Percentiles rank a stretch among this genome's conserved stretches.
phyloP scores from a whole-genome alignment of 2,113 vertebrate genomes.

The Globicephala melas region DNA sequence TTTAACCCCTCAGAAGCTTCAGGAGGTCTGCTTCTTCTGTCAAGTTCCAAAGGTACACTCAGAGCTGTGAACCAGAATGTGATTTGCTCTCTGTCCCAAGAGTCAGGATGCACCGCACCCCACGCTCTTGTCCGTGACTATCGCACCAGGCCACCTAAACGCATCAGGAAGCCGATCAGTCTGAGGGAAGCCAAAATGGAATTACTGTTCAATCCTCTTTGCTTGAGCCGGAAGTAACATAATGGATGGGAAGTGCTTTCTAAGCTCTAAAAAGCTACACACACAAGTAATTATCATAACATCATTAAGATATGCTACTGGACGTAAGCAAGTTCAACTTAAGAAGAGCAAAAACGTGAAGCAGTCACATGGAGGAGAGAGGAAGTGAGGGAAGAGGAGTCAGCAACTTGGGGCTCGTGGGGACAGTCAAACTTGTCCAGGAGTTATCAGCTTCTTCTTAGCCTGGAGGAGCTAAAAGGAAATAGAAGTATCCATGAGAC shows the following conservation, averaged over 20 bases:
- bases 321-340: neutral
- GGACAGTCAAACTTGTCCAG: neutral
- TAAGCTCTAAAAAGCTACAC: constrained; percentile 5
- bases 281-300: neutral
- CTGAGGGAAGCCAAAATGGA: neutral
- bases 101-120: neutral
- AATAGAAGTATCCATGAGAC: neutral
- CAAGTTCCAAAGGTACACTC: neutral
- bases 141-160: neutral
- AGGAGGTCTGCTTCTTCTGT: neutral
- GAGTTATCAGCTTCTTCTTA: constrained; percentile 30
- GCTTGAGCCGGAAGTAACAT: neutral
- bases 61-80: neutral
- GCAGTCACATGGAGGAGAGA: neutral
- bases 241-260: neutral
- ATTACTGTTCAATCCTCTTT: neutral
- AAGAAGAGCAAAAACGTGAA: neutral
- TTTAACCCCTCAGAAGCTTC: constrained; percentile 11
- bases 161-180: neutral
- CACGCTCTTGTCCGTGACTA: neutral
- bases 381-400: neutral
- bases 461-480: neutral
- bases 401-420: neutral
- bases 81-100: neutral
- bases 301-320: neutral